Evolutionary conservation across 2,888 invertebrate genomes (phyloP), one percentile per base, ranked within the genome.

Genomic region (Perizoma affinitatum): DNA sequence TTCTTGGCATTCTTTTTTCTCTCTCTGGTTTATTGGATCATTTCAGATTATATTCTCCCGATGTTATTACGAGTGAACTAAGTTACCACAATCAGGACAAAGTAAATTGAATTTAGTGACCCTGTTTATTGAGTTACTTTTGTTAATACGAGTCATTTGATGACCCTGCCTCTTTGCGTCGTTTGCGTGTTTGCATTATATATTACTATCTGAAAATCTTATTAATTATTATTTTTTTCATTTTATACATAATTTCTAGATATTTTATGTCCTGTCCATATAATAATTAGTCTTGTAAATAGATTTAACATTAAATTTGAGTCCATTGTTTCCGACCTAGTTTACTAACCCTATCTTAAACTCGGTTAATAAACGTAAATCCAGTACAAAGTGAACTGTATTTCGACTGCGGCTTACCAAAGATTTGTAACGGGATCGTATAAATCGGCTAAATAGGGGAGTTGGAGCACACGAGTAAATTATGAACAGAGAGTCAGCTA

Each of bases 281-380:
- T 7, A 43, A 43, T 33, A 42, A 8, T 34, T 8, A 38, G 44
- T n/a, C 22, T 46, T 49, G 42, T 38, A 54, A 57, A 62, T 45
- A 61, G 43, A 45, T 45, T 40, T 6, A 38, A 52, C 43, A 49
- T 51, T 35, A 51, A 54, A 44, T 51, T 54, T 22, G 36, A 44
- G 46, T 54, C 38, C 51, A 58, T 47, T 54, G 57, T 54, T 57
- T 46, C 50, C 61, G 58, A 40, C 45, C 52, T 52, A 51, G 41
- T 61, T 56, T 53, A 57, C 63, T 50, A 60, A 71, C 76, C 71
- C 72, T 74, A 74, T 76, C 74, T 76, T 75, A 75, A 75, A 76
- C 72, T 75, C 75, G 75, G 80, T 84, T 85, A 84, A 84, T 86
- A 86, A 85, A 84, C 82, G 80, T 83, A 86, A 86, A 86, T 86